phyloP scores from a whole-genome alignment of 2,797 vertebrate genomes.

The Cetoscarus ocellatus region DNA sequence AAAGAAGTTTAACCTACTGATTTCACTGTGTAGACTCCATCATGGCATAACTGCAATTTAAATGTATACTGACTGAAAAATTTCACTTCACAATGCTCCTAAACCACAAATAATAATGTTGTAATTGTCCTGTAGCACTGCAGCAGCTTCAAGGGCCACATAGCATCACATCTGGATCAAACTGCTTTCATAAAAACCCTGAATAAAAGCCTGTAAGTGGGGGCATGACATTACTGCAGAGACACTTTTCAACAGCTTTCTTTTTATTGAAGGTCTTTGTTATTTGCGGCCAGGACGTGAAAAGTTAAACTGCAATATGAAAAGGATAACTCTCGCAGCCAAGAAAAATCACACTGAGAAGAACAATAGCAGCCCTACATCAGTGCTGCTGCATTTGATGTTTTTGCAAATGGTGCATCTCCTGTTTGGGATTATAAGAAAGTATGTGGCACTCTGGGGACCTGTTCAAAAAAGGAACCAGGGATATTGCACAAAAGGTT shows the following conservation, averaged over 20 bases:
- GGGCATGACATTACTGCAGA: conserved; percentile 1
- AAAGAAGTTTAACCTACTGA: conserved; percentile 21
- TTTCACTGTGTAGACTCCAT: background rate
- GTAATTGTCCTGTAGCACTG: conserved; percentile 4
- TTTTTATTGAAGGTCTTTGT: conserved; percentile 19
- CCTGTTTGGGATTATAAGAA: conserved; percentile 43
- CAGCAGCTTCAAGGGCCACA: background rate
- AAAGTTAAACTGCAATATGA: conserved; percentile 16
- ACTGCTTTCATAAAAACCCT: conserved; percentile 22
- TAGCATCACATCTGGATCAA: conserved; percentile 45
- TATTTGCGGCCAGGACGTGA: conserved; percentile 3
- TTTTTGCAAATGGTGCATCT: conserved; percentile 37
- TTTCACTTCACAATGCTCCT: conserved; percentile 24
- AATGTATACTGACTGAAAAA: conserved; percentile 37
- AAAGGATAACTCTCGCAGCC: background rate
- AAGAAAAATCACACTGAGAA: conserved; percentile 11
- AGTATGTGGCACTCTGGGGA: conserved; percentile 36
- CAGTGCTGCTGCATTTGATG: conserved; percentile 40
- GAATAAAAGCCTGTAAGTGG: conserved; percentile 22
- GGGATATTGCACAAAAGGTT: conserved; percentile 16
- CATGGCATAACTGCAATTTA: conserved; percentile 13
- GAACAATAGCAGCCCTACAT: conserved; percentile 42
- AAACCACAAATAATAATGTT: conserved; percentile 38
- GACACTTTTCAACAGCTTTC: conserved; percentile 28
- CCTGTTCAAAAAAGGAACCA: conserved; percentile 16